Evolutionary conservation across 1,140 invertebrate species (phyloP).

Genomic region (Sogatella furcifera): DNA sequence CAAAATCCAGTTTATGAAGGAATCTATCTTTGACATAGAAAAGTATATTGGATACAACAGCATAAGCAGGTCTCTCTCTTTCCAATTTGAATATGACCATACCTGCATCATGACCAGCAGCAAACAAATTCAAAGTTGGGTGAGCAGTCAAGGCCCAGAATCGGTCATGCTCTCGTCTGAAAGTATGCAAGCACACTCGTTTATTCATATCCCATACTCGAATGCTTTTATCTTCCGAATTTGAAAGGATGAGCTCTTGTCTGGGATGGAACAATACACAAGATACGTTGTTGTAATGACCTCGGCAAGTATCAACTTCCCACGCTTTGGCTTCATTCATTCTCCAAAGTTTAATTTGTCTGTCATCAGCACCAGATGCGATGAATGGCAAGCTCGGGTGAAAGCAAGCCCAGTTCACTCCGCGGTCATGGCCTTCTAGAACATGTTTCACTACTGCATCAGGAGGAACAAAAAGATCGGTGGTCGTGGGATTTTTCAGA

Average conservation of each 20-base stretch:
- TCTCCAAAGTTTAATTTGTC: constrained; percentile 95
- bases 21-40: constrained; percentile 95
- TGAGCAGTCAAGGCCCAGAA: constrained; percentile 83
- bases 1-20: constrained; percentile 86
- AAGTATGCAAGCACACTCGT: constrained; percentile 91
- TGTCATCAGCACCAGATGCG: constrained; percentile 94
- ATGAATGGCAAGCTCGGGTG: constrained; percentile 92
- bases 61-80: constrained; percentile 90
- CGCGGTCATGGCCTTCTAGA: constrained; percentile 91
- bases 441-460: constrained; percentile 98
- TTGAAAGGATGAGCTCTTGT: constrained; percentile 93
- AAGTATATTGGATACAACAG: constrained; percentile 83
- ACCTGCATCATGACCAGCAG: constrained; percentile 92
- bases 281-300: constrained; percentile 99
- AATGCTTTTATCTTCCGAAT: constrained; percentile 97
- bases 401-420: constrained; percentile 98
- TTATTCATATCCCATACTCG: constrained; percentile 99
- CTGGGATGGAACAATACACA: constrained; percentile 95
- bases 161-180: constrained; percentile 88
- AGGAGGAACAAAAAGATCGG: constrained; percentile 93
- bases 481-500: constrained; percentile 73
- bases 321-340: constrained; percentile 99
- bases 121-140: constrained; percentile 75
- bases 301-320: constrained; percentile 98
- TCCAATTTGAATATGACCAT: constrained; percentile 81